phyloP scores from a whole-genome alignment of 92 coral and sea anemone species.

The Epizoanthus stellaris region DNA sequence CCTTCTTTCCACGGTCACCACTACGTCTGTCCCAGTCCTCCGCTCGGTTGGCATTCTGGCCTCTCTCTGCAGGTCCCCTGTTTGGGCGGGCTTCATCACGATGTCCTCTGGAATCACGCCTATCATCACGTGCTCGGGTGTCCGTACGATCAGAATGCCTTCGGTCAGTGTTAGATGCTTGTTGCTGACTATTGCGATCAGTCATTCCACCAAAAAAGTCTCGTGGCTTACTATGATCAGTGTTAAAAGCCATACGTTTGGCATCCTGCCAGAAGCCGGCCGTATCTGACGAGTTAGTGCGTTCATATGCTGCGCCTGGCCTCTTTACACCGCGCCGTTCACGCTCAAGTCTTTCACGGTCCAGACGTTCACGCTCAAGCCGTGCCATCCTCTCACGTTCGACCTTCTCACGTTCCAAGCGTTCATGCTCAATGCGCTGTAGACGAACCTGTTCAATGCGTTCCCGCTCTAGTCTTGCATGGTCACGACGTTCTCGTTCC shows the following conservation, averaged over 20 bases:
- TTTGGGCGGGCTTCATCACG: slow-evolving; percentile 74
- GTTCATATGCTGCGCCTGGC: slow-evolving; percentile 78
- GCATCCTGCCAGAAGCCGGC: slow-evolving; percentile 98
- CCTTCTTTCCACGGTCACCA: slow-evolving; percentile 66
- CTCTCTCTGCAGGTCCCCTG: slow-evolving; percentile 62
- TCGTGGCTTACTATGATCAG: slow-evolving; percentile 69
- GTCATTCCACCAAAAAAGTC: slow-evolving; percentile 82
- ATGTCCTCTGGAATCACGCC: slow-evolving; percentile 90
- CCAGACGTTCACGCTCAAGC: slow-evolving; percentile 89
- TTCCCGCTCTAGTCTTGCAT: slow-evolving; percentile 82
- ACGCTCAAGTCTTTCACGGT: slow-evolving; percentile 88
- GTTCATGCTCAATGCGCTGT: slow-evolving; percentile 93
- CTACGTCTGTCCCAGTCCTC: slow-evolving; percentile 58
- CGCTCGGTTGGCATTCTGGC: slow-evolving; percentile 66
- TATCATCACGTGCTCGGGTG: slow-evolving; percentile 69
- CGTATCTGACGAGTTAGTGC: slow-evolving; percentile 68
- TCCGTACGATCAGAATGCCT: slow-evolving; percentile 69
- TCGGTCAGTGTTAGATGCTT: slow-evolving; percentile 64
- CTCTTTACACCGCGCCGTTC: slow-evolving; percentile 89
- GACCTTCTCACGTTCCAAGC: slow-evolving; percentile 67
- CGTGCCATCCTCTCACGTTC: slow-evolving; percentile 86
- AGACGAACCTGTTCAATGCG: slow-evolving; percentile 93
- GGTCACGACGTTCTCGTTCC: slow-evolving; percentile 95
- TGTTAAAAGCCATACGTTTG: slow-evolving; percentile 86
- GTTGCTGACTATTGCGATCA: slow-evolving; percentile 65